Evolutionary conservation across 2,113 vertebrate genomes (phyloP).

Genomic region (Psilopsiagon aymara): DNA sequence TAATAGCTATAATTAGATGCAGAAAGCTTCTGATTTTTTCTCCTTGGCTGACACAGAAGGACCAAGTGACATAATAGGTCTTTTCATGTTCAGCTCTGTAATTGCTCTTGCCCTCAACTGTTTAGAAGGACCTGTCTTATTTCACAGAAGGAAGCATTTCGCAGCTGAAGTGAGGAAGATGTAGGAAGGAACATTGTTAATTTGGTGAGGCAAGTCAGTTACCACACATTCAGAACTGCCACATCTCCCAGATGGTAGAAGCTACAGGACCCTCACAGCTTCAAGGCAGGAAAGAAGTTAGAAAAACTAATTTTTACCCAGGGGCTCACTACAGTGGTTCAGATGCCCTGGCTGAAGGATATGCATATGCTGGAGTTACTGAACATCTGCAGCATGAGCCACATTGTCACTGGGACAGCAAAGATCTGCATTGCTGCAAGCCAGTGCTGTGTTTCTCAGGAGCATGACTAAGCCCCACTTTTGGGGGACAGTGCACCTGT

Average conservation of each 20-base stretch:
- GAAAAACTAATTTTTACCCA: background rate
- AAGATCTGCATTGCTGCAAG: background rate
- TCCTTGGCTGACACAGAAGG: background rate
- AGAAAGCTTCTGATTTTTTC: slow-evolving; percentile 16
- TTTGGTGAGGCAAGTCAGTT: background rate
- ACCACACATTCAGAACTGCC: background rate
- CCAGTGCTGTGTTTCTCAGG: background rate
- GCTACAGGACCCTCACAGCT: background rate
- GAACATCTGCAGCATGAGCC: background rate
- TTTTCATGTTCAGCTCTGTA: background rate
- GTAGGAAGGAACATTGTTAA: background rate
- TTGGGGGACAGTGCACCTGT: background rate
- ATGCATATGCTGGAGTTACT: background rate
- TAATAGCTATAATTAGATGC: slow-evolving; percentile 9
- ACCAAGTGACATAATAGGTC: background rate
- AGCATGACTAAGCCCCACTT: background rate
- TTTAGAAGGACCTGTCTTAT: background rate
- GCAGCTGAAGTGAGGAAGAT: background rate
- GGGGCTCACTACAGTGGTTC: background rate
- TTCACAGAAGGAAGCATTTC: background rate
- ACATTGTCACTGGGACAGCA: background rate
- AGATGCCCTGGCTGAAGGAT: background rate
- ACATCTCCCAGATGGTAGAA: background rate
- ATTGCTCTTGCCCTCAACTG: background rate
- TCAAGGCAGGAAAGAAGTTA: background rate